Base-by-base conservation (phyloP, 2,888 invertebrate genomes). In the Drosophila atripex region DNA sequence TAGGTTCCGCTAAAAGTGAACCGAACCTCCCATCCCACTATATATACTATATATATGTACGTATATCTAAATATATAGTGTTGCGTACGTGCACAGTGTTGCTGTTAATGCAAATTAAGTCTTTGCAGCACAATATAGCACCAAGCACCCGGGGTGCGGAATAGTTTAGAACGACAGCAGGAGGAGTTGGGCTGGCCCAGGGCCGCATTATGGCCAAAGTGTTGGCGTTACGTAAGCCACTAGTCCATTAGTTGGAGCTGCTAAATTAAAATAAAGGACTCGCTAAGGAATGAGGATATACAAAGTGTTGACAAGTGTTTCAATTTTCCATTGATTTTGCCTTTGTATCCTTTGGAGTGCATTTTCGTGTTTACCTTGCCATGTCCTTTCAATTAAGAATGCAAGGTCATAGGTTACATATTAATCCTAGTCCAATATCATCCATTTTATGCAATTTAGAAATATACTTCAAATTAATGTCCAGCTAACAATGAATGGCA, bases 141-240 rank as follows among this genome's bases (percentile, higher is more conserved):
- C 5, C 32, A 25, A 23, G 46, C 41, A 18, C 61, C 39, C 16
- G 23, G 28, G 55, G 21, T 23, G 35, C 23, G 38, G 14, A 51
- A 23, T 21, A 11, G 35, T 35, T 35, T 35, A 11, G 5, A 14
- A n/a, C 28, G 8, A 28, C 9, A 28, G 18, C 11, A 9, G 35
- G 11, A 23, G 45, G 21, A 21, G 18, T 11, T 43, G 21, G 43
- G 43, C 11, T 70, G 28, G 59, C 71, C 55, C 56, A 45, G 57
- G 58, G 59, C 55, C 59, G 69, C 72, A 68, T 73, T 73, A 73
- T 68, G 61, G 78, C 85, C 75, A 78, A 82, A 76, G 82, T 82
- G 82, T 87, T 86, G 84, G 72, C 83, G 86, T 84, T 84, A 84
- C 88, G 84, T 88, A 88, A 88, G 85, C 76, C 64, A n/a, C 75